Evolutionary conservation across 2,113 vertebrate genomes (phyloP).

Genomic region (Sphyrna mokarran): DNA sequence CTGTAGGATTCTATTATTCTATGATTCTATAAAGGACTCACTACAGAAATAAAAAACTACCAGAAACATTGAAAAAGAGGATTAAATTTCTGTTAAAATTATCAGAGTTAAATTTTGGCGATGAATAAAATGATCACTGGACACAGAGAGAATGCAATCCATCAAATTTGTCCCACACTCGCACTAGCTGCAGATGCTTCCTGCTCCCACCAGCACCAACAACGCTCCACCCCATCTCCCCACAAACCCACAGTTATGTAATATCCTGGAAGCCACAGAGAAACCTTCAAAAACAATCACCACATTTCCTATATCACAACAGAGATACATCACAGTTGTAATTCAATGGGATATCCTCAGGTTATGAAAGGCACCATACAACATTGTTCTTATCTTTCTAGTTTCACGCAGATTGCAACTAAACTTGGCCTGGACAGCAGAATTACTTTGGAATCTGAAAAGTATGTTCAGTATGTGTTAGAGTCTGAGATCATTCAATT

Average conservation of each 20-base stretch:
- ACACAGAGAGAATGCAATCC: neutral
- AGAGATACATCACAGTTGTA: neutral
- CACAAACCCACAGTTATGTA: neutral
- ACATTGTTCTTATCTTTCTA: neutral
- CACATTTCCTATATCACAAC: neutral
- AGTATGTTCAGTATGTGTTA: neutral
- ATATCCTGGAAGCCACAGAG: neutral
- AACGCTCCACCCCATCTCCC: too few species aligned
- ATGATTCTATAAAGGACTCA: too few species aligned
- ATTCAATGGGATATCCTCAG: neutral
- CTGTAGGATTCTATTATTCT: too few species aligned
- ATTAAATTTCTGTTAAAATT: neutral
- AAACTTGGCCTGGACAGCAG: neutral
- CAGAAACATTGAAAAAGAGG: neutral
- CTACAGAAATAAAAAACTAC: too few species aligned
- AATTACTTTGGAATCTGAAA: neutral
- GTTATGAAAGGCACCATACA: neutral
- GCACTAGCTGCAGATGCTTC: neutral
- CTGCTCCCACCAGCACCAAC: neutral
- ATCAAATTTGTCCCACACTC: neutral
- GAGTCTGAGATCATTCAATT: neutral
- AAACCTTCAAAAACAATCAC: neutral
- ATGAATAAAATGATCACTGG: neutral
- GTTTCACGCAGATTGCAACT: neutral
- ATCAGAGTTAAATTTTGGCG: neutral